Evolutionary conservation across 2,888 invertebrate species (phyloP), one percentile per base, ranked within the genome.

Genomic region (Andricus curvator): DNA sequence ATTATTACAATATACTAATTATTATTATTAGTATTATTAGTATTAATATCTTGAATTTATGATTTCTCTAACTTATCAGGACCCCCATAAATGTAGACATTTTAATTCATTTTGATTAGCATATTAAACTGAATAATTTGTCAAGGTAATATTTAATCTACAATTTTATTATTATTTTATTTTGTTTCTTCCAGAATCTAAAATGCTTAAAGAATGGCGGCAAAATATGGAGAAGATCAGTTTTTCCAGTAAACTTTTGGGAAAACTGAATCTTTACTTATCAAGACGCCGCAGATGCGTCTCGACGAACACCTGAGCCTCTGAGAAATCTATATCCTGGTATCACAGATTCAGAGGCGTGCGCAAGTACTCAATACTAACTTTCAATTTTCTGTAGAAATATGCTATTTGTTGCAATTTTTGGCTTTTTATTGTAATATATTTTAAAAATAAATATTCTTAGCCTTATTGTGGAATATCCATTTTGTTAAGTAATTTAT

Each of bases 221-320:
- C 2, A 56, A n/a, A 56, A 22, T 11, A n/a, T 11, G 4, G 4
- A 60, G n/a, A 22, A 11, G 60, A 22, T 60, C 11, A 22, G 4
- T 60, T 78, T 70, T 20, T 65, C 60, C 37, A 29, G n/a, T 64
- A 67, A 77, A 51, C 22, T 81, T 81, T 76, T 51, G 13, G 22
- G 51, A 77, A 64, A 66, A 66, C 48, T 56, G 51, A n/a, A 37
- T 37, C 22, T 77, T 33, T 64, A 60, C 51, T n/a, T 64, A 62
- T 29, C 29, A 33, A 56, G 60, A 56, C 80, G 78, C 80, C 84
- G 84, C 88, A 89, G 87, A 88, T 88, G 87, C 78, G 83, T 82
- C 83, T 85, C 82, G 67, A 78, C 51, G 67, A 82, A 80, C 88
- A 89, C 88, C 88, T 89, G 88, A 86, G 86, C 85, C 88, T 85